Base-by-base conservation (phyloP, 2,797 vertebrate species). In the Oceanodroma leucorhoa region DNA sequence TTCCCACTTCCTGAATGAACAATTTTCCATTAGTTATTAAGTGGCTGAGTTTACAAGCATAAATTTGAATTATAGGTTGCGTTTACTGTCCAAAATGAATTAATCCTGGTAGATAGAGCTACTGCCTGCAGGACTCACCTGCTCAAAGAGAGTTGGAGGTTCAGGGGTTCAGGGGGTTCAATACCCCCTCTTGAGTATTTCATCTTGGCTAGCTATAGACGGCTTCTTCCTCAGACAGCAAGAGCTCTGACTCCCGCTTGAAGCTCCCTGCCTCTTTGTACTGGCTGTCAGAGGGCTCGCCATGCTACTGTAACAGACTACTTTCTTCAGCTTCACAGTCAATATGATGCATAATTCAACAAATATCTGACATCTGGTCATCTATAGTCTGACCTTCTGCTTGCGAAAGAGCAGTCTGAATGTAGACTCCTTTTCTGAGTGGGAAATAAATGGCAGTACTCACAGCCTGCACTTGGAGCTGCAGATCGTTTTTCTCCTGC, bases 391-490 rank as follows among this genome's bases (percentile, higher is more conserved):
- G 55, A 23, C 55, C 22, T 23, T 58, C n/a, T 58, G 22, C n/a
- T 11, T 67, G 3, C 1, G 3, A 66, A 21, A 50, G 23, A 55
- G 22, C 1, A 5, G 15, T 30, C 11, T 38, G 48, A 57, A 40
- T 3, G 2, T 22, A 58, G 22, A 58, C 57, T 57, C 22, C 34
- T 58, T 26, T 58, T 36, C 57, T 36, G 23, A 58, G 23, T 58
- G 23, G 15, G 23, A 36, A 58, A 58, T 58, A 41, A 55, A n/a
- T 40, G 14, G 5, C 5, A 3, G 12, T 38, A 78, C 93, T 94
- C 14, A 94, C 93, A 5, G 93, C 4, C 6, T 94, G 92, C 17
- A 94, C 92, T 88, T 94, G 93, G 5, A 94, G 93, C 73, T 94
- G 92, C 45, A 94, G 24, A 0, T 93, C 92, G 2, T 93, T 93